phyloP scores from a whole-genome alignment of 1,140 invertebrate genomes.

The Zaprionus gabonicus region DNA sequence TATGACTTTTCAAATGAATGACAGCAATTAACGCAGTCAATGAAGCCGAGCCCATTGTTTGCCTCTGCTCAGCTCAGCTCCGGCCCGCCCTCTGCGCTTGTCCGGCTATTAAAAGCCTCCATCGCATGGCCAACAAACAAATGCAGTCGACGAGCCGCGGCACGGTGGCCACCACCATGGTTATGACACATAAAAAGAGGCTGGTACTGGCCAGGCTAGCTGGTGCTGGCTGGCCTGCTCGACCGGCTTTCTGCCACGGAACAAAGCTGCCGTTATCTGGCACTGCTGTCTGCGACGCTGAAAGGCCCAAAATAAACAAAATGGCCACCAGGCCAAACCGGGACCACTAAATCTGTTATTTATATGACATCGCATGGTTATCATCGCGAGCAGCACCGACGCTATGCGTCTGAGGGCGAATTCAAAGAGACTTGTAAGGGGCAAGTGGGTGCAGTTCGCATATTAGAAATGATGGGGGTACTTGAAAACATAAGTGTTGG shows the following conservation, averaged over 20 bases:
- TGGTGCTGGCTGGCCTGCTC: neutral
- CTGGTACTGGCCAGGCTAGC: neutral
- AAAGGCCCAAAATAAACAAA: slow-evolving; percentile 66
- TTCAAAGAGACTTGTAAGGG: slow-evolving; percentile 5
- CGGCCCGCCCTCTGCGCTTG: slow-evolving; percentile 24
- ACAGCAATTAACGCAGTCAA: slow-evolving; percentile 82
- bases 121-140: slow-evolving; percentile 34
- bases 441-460: neutral
- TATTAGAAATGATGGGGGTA: neutral
- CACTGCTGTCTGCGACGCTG: slow-evolving; percentile 35
- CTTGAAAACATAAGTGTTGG: neutral
- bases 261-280: slow-evolving; percentile 46
- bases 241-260: slow-evolving; percentile 5
- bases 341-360: slow-evolving; percentile 79
- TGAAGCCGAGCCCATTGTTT: slow-evolving; percentile 75
- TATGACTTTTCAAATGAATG: slow-evolving; percentile 82
- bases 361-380: slow-evolving; percentile 70
- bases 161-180: slow-evolving; percentile 42
- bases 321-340: slow-evolving; percentile 38
- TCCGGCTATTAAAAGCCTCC: slow-evolving; percentile 69
- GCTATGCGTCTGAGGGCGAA: slow-evolving; percentile 8
- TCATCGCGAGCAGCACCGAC: slow-evolving; percentile 24
- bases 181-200: slow-evolving; percentile 77
- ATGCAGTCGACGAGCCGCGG: slow-evolving; percentile 8
- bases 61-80: slow-evolving; percentile 26